Conservation (phyloP, 2,797 vertebrate species). For the Echiichthys vipera region DNA sequence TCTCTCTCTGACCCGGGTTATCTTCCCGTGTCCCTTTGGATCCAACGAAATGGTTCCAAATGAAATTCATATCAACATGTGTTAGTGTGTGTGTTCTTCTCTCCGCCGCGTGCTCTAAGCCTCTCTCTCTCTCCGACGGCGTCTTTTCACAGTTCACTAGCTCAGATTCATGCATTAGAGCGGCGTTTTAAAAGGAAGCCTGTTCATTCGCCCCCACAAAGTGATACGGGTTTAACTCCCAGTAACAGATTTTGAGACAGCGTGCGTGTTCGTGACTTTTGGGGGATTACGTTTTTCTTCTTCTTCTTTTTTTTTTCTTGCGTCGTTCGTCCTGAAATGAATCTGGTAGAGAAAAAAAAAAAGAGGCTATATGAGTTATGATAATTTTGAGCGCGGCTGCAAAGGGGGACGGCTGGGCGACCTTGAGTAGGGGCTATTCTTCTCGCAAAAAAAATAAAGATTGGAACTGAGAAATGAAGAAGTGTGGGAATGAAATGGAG, state of each 20-base stretch:
- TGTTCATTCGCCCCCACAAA: conserved; percentile 75
- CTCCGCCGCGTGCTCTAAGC: conserved; percentile 67
- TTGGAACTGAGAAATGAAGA: conserved; percentile 93
- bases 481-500: conserved; percentile 61
- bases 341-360: conserved; percentile 64
- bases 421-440: conserved; percentile 82
- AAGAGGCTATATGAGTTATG: conserved; percentile 77
- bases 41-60: conserved; percentile 64
- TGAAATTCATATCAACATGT: conserved; percentile 74
- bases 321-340: conserved; percentile 83
- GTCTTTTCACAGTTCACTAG: conserved; percentile 81
- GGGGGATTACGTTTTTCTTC: conserved; percentile 77
- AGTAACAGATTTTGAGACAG: conserved; percentile 79
- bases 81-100: conserved; percentile 63
- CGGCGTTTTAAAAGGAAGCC: conserved; percentile 90
- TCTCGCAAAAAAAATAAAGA: conserved; percentile 84
- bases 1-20: conserved; percentile 50
- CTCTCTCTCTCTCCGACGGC: conserved; percentile 70
- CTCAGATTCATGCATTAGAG: conserved; percentile 79
- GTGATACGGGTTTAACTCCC: conserved; percentile 77
- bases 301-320: conserved; percentile 71
- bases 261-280: conserved; percentile 74
- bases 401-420: conserved; percentile 58
- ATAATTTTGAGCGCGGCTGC: conserved; percentile 81
- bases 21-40: conserved; percentile 47